These are phyloP conservation scores for Teinopalpus imperialis DNA, from an alignment of 2,888 invertebrate species.

Conservation along the genomic window DNA sequence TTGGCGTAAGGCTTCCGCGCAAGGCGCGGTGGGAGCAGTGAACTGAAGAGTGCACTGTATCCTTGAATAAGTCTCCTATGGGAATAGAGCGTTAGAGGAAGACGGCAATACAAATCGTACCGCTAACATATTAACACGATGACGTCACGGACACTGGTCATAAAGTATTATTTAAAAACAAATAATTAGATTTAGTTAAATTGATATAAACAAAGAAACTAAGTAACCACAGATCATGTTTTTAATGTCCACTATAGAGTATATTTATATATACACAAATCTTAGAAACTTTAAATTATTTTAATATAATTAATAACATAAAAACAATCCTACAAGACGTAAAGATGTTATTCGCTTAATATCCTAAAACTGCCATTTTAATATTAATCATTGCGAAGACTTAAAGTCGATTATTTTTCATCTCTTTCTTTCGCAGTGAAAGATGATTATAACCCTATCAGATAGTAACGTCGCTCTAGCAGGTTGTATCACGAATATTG, in stretches of 20 bases:
- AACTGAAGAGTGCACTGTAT: constrained; percentile 72
- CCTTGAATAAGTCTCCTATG: constrained; percentile 67
- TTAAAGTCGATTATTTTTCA: constrained; percentile 53
- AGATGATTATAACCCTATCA: constrained; percentile 41
- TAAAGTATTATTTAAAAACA: background rate
- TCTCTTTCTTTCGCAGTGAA: constrained; percentile 59
- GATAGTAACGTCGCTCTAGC: constrained; percentile 25
- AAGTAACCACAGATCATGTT: too few relatives aligned
- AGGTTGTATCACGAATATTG: constrained; percentile 26
- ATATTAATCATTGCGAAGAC: constrained; percentile 44
- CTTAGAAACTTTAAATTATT: too few relatives aligned
- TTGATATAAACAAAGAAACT: too few relatives aligned
- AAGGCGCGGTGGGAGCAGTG: constrained; percentile 61
- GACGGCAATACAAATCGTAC: constrained; percentile 48
- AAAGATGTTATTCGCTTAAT: too few relatives aligned
- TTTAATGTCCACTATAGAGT: too few relatives aligned
- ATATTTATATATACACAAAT: too few relatives aligned
- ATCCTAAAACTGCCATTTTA: background rate
- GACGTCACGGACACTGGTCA: constrained; percentile 56
- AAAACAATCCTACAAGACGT: too few relatives aligned
- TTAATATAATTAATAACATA: too few relatives aligned
- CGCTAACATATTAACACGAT: constrained; percentile 60
- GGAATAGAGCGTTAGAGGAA: constrained; percentile 54
- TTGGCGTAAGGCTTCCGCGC: constrained; percentile 54
- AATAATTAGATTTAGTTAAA: too few relatives aligned